These are phyloP conservation scores for Elachura formosa DNA, from an alignment of 2,113 vertebrate species.

Conservation along the genomic window DNA sequence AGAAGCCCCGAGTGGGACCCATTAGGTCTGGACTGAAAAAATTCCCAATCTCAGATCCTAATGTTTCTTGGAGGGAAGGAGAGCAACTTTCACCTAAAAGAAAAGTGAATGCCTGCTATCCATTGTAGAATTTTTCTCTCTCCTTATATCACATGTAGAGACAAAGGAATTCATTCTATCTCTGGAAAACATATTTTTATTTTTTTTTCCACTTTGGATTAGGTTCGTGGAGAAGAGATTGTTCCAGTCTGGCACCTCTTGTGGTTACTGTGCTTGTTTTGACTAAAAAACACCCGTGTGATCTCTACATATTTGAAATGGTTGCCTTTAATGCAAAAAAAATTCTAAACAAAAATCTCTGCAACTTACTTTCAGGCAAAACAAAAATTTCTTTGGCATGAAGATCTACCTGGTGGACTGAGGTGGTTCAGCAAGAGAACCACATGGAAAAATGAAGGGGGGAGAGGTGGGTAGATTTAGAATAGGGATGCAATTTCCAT, in stretches of 20 bases:
- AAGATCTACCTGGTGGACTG: neutral
- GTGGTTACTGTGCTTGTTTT: slow-evolving; percentile 48
- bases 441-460: neutral
- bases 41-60: neutral
- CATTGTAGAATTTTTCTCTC: neutral
- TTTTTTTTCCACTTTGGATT: neutral
- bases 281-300: slow-evolving; percentile 45
- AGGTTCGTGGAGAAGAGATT: slow-evolving; percentile 28
- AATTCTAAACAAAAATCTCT: neutral
- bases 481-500: neutral
- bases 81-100: neutral
- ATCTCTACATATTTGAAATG: slow-evolving; percentile 53
- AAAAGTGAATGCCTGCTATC: neutral
- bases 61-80: neutral
- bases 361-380: neutral
- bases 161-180: slow-evolving; percentile 44
- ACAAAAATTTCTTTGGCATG: neutral
- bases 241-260: slow-evolving; percentile 48
- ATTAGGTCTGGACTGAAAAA: neutral
- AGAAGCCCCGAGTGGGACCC: neutral
- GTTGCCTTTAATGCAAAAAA: slow-evolving; percentile 20
- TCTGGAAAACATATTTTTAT: neutral
- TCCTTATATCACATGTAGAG: neutral
- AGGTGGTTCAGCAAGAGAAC: neutral
- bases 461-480: neutral